Conservation (phyloP, 37 sponge, comb jelly and placozoan species). For the Aplysina aerophoba region DNA sequence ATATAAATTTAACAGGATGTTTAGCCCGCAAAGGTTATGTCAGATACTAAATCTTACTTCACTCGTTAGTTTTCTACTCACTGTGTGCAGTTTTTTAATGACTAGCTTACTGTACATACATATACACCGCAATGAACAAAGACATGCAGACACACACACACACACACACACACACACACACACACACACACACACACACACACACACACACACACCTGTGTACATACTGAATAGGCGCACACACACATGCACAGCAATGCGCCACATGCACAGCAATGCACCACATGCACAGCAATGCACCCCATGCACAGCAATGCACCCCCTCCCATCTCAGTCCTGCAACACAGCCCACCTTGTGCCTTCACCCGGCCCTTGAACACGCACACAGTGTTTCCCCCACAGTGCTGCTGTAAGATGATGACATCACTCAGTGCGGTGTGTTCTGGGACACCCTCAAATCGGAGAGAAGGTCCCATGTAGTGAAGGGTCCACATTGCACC, state of each 20-base stretch:
- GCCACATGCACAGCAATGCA: slow-evolving; percentile 35
- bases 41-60: too few species aligned
- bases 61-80: too few species aligned
- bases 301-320: too few species aligned
- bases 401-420: slow-evolving; percentile 89
- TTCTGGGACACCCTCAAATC: slow-evolving; percentile 46
- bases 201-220: background rate
- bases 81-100: background rate
- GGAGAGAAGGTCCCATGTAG: slow-evolving; percentile 60
- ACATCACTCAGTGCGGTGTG: slow-evolving; percentile 44
- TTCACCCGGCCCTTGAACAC: slow-evolving; percentile 73
- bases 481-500: too few species aligned
- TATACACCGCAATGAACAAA: background rate
- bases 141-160: slow-evolving; percentile 6
- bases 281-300: too few species aligned
- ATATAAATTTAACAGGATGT: too few species aligned
- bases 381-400: slow-evolving; percentile 92
- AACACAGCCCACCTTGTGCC: slow-evolving; percentile 52
- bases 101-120: background rate
- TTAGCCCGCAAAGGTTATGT: too few species aligned
- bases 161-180: slow-evolving; percentile 30
- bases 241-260: slow-evolving; percentile 27
- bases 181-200: slow-evolving; percentile 27
- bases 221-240: background rate
- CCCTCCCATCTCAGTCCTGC: slow-evolving; percentile 3